Evolutionary conservation across 1,140 invertebrate species (phyloP).

Genomic region (Euwallacea fornicatus): DNA sequence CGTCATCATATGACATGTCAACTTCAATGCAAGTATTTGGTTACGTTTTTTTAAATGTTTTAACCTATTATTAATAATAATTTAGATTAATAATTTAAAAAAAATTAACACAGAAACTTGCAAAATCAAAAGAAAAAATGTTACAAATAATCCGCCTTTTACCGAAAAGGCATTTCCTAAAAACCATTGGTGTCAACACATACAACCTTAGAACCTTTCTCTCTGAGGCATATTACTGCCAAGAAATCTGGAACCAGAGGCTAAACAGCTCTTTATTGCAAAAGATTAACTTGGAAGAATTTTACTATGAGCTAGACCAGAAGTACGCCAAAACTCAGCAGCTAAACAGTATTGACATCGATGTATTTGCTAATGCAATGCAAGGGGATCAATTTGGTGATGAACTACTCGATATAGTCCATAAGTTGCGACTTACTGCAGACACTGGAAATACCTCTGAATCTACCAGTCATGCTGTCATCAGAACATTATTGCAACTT

Average conservation of each 20-base stretch:
- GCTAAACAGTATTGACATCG: conserved; percentile 71
- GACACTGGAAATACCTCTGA: conserved; percentile 69
- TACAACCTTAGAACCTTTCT: conserved; percentile 55
- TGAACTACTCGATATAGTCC: conserved; percentile 69
- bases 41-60: too few relatives aligned
- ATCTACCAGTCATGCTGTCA: conserved; percentile 80
- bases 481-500: conserved; percentile 67
- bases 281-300: conserved; percentile 64
- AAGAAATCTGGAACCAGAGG: conserved; percentile 66
- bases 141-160: conserved; percentile 31
- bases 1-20: too few relatives aligned
- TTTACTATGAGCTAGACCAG: conserved; percentile 66
- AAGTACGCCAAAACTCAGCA: conserved; percentile 58
- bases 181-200: neutral
- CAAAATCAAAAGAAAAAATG: conserved; percentile 24
- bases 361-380: conserved; percentile 70
- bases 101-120: neutral
- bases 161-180: conserved; percentile 12
- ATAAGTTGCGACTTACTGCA: conserved; percentile 69
- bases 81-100: neutral
- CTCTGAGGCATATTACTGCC: conserved; percentile 68
- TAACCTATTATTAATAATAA: too few relatives aligned
- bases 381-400: conserved; percentile 58
- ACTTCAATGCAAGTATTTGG: too few relatives aligned
- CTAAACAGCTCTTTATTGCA: conserved; percentile 62